A percentile compares a stretch with the other conserved stretches of the same genome.
These are phyloP conservation scores for Cyanoramphus novaezelandiae DNA, from an alignment of 2,113 vertebrate genomes.

Conservation along the genomic window DNA sequence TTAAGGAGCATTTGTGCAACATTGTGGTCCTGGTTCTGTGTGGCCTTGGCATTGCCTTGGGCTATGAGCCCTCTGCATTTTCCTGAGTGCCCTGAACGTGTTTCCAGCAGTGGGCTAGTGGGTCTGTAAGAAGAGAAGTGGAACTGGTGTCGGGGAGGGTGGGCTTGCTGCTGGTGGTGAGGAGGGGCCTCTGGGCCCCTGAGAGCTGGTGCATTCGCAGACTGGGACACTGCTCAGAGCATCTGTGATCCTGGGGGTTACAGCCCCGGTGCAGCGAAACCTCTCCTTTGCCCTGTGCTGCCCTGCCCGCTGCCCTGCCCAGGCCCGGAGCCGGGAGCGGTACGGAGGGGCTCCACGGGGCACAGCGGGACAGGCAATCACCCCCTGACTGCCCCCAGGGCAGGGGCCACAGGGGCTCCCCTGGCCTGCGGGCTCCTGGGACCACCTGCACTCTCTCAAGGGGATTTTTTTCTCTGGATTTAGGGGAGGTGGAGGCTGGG, in stretches of 20 bases:
- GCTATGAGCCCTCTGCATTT: neutral
- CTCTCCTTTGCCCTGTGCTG: neutral
- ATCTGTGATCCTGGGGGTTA: too few relatives aligned
- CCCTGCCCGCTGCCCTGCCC: neutral
- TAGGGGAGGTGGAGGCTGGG: rapidly evolving
- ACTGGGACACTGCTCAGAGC: rapidly evolving
- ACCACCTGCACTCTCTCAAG: rapidly evolving
- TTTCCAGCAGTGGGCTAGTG: neutral
- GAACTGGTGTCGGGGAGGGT: neutral
- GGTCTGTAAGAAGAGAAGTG: neutral
- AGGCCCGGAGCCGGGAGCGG: neutral
- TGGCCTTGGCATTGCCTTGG: neutral
- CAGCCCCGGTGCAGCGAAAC: rapidly evolving
- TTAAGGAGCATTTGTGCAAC: neutral
- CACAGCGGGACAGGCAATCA: rapidly evolving
- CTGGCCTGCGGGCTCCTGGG: neutral
- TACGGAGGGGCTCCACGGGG: rapidly evolving
- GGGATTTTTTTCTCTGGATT: neutral
- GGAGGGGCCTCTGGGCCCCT: neutral
- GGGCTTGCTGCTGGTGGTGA: too few relatives aligned
- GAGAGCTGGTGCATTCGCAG: neutral
- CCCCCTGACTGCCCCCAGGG: neutral
- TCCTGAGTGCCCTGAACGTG: rapidly evolving
- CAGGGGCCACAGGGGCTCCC: rapidly evolving
- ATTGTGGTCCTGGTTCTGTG: neutral